Evolutionary conservation across 2,113 vertebrate species (phyloP).

Genomic region (Lepus timidus): DNA sequence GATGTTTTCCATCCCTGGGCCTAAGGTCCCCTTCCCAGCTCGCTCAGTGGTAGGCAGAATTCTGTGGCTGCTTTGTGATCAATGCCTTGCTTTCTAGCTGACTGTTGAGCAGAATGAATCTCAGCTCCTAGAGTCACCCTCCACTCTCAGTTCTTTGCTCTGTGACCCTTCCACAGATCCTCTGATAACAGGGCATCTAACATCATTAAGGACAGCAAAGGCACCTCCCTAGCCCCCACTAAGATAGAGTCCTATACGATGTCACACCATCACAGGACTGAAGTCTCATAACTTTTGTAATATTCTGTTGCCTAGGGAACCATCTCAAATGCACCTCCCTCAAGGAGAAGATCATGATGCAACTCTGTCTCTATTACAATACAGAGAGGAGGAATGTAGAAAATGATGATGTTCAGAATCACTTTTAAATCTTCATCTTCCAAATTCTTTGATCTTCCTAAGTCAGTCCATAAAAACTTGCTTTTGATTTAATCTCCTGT

Average conservation of each 20-base stretch:
- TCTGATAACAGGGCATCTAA: background rate
- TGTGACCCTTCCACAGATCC: rapidly evolving
- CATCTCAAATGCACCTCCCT: background rate
- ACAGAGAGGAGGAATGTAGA: background rate
- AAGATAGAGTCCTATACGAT: background rate
- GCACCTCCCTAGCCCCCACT: background rate
- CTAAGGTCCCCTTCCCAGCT: background rate
- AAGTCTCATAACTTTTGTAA: too few relatives aligned
- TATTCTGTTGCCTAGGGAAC: background rate
- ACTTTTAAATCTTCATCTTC: background rate
- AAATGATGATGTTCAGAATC: background rate
- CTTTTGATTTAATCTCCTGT: background rate
- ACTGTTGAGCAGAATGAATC: too few relatives aligned
- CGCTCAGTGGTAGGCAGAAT: background rate
- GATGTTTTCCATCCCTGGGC: rapidly evolving
- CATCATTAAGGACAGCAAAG: background rate
- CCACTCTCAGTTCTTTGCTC: background rate
- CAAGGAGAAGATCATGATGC: rapidly evolving
- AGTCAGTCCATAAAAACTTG: background rate
- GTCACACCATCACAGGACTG: background rate
- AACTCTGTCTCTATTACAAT: rapidly evolving
- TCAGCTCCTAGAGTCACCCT: background rate
- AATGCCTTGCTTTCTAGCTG: background rate
- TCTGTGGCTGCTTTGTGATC: rapidly evolving
- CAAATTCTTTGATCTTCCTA: background rate